Evolutionary conservation across 53 echinoderm and acorn worm species (phyloP), one percentile per base, ranked within the genome.

Genomic region (Pentamera pediparva): DNA sequence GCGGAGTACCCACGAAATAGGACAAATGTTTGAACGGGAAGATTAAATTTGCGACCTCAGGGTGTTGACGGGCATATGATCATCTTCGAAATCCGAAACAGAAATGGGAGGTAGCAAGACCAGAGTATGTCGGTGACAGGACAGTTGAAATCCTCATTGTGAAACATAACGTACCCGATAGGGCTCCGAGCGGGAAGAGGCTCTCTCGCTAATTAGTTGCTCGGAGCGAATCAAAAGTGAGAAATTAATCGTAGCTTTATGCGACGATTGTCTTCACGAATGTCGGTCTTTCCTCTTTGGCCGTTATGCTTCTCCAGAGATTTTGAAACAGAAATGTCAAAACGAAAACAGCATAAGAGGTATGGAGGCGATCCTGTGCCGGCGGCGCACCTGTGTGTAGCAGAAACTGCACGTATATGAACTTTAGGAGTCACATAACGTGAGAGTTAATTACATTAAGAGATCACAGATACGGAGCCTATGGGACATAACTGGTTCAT

Each of bases 131-230:
- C 30, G 21, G 24, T 39, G 67, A 67, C 67, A 67, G 26, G 41
- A 41, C 40, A 67, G 67, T 41, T 67, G 67, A 67, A 67, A 40
- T 37, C 41, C 29, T 12, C n/a, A 45, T 12, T 45, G 47, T 45
- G 57, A 24, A 41, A 45, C 41, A 41, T 67, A 61, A 18, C 13
- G n/a, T 45, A 45, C 47, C 28, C 67, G 41, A 41, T 67, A 45
- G 41, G 41, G 45, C 67, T 28, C 15, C 30, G 43, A 21, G 40
- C 25, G 67, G 45, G 67, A 40, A 67, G 30, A 67, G 52, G 72
- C 72, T 72, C 26, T 72, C 36, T 72, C 72, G 53, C 72, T 72
- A 72, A 72, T 72, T 72, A 72, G 72, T 72, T 25, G 72, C 72
- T 72, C 12, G 53, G 54, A 72, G 72, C 72, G 19, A 54, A 28